Evolutionary conservation across 23 tunicate genomes (phyloP).

Genomic region (Halocynthia roretzi): DNA sequence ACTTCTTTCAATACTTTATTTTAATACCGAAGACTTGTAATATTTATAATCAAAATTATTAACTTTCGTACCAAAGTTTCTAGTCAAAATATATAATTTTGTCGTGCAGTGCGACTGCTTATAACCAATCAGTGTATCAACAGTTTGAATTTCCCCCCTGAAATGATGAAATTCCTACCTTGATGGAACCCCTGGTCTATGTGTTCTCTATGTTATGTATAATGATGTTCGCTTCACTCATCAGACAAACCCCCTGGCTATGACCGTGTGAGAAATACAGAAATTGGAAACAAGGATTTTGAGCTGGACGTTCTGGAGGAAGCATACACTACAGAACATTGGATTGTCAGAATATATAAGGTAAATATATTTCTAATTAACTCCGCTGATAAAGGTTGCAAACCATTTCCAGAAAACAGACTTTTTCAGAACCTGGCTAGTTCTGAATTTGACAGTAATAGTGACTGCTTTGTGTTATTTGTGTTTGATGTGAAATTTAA

Average conservation of each 20-base stretch:
- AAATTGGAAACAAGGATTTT: slow-evolving; percentile 97
- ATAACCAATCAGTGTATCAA: too few relatives aligned
- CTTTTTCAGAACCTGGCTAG: not conserved
- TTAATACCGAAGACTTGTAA: too few relatives aligned
- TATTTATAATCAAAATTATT: too few relatives aligned
- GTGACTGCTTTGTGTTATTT: not conserved
- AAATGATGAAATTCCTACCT: too few relatives aligned
- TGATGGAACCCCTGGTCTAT: too few relatives aligned
- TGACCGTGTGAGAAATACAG: slow-evolving; percentile 86
- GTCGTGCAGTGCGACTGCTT: too few relatives aligned
- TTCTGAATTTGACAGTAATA: not conserved
- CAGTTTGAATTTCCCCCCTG: too few relatives aligned
- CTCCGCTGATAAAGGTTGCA: not conserved
- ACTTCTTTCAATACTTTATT: not conserved
- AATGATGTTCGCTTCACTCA: too few relatives aligned
- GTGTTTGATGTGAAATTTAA: not conserved
- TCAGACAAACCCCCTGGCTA: slow-evolving; percentile 94
- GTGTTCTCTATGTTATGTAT: too few relatives aligned
- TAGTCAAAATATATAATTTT: too few relatives aligned
- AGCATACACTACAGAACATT: slow-evolving; percentile 95
- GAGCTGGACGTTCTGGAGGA: slow-evolving; percentile 97
- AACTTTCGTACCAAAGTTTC: too few relatives aligned
- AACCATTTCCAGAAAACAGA: not conserved
- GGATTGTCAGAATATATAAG: slow-evolving; percentile 93
- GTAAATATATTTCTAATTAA: slow-evolving; percentile 22